These are phyloP conservation scores for Drymonia ruficornis DNA, from an alignment of 2,888 invertebrate species.

Conservation along the genomic window DNA sequence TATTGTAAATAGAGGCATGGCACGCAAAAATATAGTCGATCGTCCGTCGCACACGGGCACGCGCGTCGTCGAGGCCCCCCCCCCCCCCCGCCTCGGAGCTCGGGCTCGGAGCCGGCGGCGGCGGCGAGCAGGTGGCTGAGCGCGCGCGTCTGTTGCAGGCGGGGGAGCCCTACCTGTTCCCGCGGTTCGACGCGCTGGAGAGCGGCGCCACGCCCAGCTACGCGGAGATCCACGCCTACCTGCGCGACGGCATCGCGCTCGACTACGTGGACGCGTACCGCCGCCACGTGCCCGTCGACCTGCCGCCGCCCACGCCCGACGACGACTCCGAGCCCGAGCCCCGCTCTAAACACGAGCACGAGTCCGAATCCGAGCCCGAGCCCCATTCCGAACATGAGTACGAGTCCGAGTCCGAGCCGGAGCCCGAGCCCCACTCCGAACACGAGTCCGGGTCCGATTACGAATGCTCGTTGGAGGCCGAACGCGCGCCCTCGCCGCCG, in stretches of 20 bases:
- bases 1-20: too few species aligned
- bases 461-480: slow-evolving; percentile 1
- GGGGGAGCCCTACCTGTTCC: slow-evolving; percentile 76
- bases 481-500: neutral
- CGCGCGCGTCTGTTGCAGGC: slow-evolving; percentile 56
- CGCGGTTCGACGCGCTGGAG: slow-evolving; percentile 82
- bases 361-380: slow-evolving; percentile 3
- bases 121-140: too few species aligned
- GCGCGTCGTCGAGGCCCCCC: neutral
- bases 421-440: neutral
- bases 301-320: slow-evolving; percentile 29
- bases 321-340: slow-evolving; percentile 13
- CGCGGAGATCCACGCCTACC: slow-evolving; percentile 67
- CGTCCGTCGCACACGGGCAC: neutral
- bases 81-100: slow-evolving; percentile 2
- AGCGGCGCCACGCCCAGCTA: slow-evolving; percentile 71
- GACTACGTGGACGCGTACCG: slow-evolving; percentile 72
- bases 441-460: too few species aligned
- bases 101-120: neutral
- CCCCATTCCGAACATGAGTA: too few species aligned
- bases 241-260: slow-evolving; percentile 72
- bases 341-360: slow-evolving; percentile 10
- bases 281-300: slow-evolving; percentile 61
- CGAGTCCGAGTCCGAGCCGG: slow-evolving; percentile 7
- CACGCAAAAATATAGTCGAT: too few species aligned